Evolutionary conservation across 1,140 invertebrate genomes (phyloP).

Genomic region (Proctacanthus coquilletti): DNA sequence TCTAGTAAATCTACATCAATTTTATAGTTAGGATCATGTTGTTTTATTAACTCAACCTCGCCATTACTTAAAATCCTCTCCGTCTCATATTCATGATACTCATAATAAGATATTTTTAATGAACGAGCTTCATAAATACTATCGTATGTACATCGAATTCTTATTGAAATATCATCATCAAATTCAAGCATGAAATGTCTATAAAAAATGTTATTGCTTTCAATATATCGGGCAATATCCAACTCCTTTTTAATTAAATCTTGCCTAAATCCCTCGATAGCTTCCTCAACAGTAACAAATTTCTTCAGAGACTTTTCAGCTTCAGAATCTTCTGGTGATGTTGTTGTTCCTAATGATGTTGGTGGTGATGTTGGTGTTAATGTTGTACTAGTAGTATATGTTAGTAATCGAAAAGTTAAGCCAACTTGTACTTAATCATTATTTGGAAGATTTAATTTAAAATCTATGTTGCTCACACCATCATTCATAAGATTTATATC

Average conservation of each 20-base stretch:
- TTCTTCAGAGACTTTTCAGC: too few relatives aligned
- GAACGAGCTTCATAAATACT: background rate
- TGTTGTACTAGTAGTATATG: too few relatives aligned
- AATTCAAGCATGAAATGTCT: background rate
- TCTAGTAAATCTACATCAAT: background rate
- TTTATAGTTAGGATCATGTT: background rate
- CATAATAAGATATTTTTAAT: background rate
- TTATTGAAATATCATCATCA: background rate
- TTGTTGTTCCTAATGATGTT: too few relatives aligned
- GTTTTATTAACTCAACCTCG: background rate
- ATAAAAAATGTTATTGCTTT: constrained; percentile 1
- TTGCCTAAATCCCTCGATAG: background rate
- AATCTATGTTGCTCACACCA: too few relatives aligned
- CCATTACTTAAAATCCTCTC: background rate
- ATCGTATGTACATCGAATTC: background rate
- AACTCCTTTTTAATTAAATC: background rate
- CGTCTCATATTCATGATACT: background rate
- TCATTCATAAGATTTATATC: too few relatives aligned
- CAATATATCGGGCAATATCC: background rate
- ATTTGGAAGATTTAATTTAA: too few relatives aligned
- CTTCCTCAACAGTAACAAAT: constrained; percentile 1
- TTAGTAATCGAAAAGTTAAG: too few relatives aligned
- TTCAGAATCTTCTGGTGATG: too few relatives aligned
- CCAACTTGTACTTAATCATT: too few relatives aligned
- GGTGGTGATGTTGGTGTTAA: too few relatives aligned